Evolutionary conservation across 1,140 invertebrate species (phyloP).

Genomic region (Lutraria rhynchaena): DNA sequence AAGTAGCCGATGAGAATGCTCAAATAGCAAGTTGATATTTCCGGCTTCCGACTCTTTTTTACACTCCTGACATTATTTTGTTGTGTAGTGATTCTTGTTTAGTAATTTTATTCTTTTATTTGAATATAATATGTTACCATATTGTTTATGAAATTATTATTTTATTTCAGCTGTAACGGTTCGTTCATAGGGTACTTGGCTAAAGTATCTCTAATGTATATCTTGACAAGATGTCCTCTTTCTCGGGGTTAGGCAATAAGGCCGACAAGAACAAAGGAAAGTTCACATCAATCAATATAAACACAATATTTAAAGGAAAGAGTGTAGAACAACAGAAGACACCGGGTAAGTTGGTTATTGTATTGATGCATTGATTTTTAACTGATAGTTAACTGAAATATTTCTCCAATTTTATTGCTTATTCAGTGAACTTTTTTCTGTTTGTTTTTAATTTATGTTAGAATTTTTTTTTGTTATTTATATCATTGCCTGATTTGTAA

Average conservation of each 20-base stretch:
- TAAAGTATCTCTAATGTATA: conserved; percentile 86
- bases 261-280: conserved; percentile 97
- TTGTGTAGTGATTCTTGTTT: neutral
- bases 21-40: no score
- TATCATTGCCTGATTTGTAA: no score
- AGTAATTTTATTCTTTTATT: conserved; percentile 24
- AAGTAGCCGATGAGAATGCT: no score
- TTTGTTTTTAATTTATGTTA: no score
- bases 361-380: no score
- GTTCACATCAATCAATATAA: conserved; percentile 98
- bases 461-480: no score
- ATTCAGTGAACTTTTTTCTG: no score
- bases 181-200: conserved; percentile 83
- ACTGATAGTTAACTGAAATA: no score
- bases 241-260: conserved; percentile 90
- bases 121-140: neutral
- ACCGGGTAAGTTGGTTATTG: no score
- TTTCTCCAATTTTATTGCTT: no score
- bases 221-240: conserved; percentile 94
- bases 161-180: conserved; percentile 85
- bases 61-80: no score
- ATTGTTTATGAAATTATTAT: conserved; percentile 50
- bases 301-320: conserved; percentile 95
- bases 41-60: no score
- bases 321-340: conserved; percentile 83